phyloP scores from a whole-genome alignment of 2,797 vertebrate species.

The Etheostoma nigrum region DNA sequence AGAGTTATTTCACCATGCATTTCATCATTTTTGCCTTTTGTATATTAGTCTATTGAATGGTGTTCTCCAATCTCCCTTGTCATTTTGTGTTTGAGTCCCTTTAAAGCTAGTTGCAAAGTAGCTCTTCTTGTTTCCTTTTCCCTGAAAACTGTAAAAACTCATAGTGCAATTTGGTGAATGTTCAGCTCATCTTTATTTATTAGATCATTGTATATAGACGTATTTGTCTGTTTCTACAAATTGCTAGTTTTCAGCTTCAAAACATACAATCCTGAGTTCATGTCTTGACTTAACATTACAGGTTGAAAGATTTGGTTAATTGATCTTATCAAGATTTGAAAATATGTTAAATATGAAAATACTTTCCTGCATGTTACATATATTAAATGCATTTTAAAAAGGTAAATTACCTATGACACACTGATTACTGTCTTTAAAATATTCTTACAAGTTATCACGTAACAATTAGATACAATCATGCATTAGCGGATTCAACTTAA shows the following conservation, averaged over 20 bases:
- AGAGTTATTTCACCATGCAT: conserved; percentile 61
- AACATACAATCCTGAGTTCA: conserved; percentile 58
- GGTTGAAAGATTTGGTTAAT: conserved; percentile 56
- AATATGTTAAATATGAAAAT: not conserved
- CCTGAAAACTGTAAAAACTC: conserved; percentile 59
- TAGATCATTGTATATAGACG: conserved; percentile 67
- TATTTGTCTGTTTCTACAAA: conserved; percentile 63
- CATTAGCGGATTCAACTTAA: conserved; percentile 13
- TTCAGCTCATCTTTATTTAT: conserved; percentile 41
- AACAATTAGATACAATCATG: conserved; percentile 3
- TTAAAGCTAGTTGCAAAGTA: conserved; percentile 73
- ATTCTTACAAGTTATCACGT: not conserved
- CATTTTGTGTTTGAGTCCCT: conserved; percentile 74
- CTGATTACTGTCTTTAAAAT: not conserved
- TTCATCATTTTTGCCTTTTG: conserved; percentile 69
- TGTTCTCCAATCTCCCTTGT: conserved; percentile 58
- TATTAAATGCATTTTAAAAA: conserved; percentile 1
- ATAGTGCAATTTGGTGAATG: conserved; percentile 63
- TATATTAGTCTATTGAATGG: conserved; percentile 70
- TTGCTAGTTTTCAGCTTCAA: conserved; percentile 72
- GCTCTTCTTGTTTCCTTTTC: conserved; percentile 68
- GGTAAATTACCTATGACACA: not conserved
- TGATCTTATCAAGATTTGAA: conserved; percentile 28
- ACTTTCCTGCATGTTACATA: not conserved
- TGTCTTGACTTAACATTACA: conserved; percentile 69